Conservation (phyloP, 2,888 invertebrate genomes). For the Amphipyra berbera region DNA sequence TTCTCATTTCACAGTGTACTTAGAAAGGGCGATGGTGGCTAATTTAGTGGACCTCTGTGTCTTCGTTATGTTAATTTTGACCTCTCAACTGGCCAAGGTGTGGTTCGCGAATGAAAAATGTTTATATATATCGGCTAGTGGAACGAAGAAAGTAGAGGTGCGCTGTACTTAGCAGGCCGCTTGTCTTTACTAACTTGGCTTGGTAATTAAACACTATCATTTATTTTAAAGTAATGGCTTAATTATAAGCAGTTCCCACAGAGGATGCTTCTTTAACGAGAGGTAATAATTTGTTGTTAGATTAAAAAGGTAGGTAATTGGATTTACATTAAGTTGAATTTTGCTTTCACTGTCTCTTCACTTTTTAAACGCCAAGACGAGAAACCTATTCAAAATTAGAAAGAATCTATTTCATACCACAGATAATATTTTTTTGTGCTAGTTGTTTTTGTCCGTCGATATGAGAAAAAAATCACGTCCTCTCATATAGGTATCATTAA, state of each 20-base stretch:
- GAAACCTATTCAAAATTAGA: too few relatives aligned
- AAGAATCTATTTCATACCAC: too few relatives aligned
- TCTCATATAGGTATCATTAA: too few relatives aligned
- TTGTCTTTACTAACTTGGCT: slow-evolving; percentile 7
- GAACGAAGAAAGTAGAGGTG: slow-evolving; percentile 64
- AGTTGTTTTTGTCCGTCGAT: too few relatives aligned
- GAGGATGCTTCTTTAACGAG: slow-evolving; percentile 4
- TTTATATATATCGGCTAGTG: slow-evolving; percentile 60
- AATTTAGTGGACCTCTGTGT: slow-evolving; percentile 60
- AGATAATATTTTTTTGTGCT: too few relatives aligned
- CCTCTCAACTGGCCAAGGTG: slow-evolving; percentile 58
- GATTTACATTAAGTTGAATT: slow-evolving; percentile 2
- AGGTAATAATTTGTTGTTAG: slow-evolving; percentile 1
- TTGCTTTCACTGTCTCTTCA: background rate
- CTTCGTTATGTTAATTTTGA: slow-evolving; percentile 68
- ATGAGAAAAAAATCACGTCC: too few relatives aligned
- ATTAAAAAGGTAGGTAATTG: slow-evolving; percentile 10
- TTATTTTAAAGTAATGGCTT: slow-evolving; percentile 17
- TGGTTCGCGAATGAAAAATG: slow-evolving; percentile 65
- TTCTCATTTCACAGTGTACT: slow-evolving; percentile 74
- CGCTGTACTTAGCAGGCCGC: slow-evolving; percentile 2
- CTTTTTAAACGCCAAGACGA: background rate
- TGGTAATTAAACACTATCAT: slow-evolving; percentile 1
- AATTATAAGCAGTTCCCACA: slow-evolving; percentile 33
- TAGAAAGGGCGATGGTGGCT: slow-evolving; percentile 56